Base-by-base conservation (phyloP, 2,797 vertebrate species). In the Tachyglossus aculeatus region DNA sequence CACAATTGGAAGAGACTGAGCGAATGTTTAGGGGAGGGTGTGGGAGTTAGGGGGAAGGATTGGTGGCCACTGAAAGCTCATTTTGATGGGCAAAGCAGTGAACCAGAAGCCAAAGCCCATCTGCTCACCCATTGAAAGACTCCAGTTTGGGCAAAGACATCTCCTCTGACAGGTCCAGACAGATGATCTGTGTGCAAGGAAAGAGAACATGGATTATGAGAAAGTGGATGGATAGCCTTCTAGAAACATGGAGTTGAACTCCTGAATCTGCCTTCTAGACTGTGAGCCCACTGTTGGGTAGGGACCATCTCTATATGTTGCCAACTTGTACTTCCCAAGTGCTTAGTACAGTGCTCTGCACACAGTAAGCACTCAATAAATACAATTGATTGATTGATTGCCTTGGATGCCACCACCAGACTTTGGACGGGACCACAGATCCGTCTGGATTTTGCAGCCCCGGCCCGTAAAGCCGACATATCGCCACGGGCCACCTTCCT, bases 141-240 rank as follows among this genome's bases (percentile, higher is more conserved):
- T 98, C 97, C 83, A 98, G 81, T 66, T 96, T 98, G 59, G 94
- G 91, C 66, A 96, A 86, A 5, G 96, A 96, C 97, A 99, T 99
- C 84, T 99, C 97, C 78, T 99, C 97, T 0, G 96, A 95, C 76
- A 98, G 94, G 86, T 99, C 97, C 85, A 99, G 89, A 84, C 97
- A 99, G 85, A 98, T 97, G 52, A 99, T 96, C 97, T 99, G 87
- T 14, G 24, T 18, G 31, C 57, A 52, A 71, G 38, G 29, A 7
- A 15, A 4, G 0, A 1, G n/a, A 6, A 50, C 4, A 14, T 6
- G 3, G 9, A 34, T 45, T 22, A 61, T 16, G 18, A 9, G n/a
- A 13, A 12, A 18, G 3, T 24, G 1, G 0, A 4, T 3, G 3
- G 4, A 66, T 19, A n/a, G n/a, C n/a, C n/a, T n/a, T n/a, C n/a